phyloP scores from a whole-genome alignment of 2,113 vertebrate species.

The Trichomycterus rosablanca region DNA sequence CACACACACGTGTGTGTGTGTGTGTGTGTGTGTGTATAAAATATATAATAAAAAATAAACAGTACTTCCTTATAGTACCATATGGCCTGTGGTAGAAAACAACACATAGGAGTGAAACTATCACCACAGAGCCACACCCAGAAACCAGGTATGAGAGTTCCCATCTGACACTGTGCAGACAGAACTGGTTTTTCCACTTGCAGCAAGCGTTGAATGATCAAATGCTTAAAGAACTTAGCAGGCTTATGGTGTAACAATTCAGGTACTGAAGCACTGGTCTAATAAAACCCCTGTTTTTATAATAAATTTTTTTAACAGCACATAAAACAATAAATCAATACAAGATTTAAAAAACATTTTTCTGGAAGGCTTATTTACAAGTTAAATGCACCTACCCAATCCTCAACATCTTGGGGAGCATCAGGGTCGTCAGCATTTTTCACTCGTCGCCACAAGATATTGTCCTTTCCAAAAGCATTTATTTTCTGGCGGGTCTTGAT shows the following conservation, averaged over 20 bases:
- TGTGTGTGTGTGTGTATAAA: too few relatives aligned
- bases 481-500: slow-evolving; percentile 80
- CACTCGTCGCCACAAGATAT: slow-evolving; percentile 78
- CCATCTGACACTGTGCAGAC: slow-evolving; percentile 46
- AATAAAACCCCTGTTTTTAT: too few relatives aligned
- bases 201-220: background rate
- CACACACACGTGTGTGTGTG: too few relatives aligned
- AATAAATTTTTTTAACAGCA: too few relatives aligned
- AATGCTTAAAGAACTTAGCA: background rate
- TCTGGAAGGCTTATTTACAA: too few relatives aligned
- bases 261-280: background rate
- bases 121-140: slow-evolving; percentile 58
- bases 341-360: too few relatives aligned
- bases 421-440: slow-evolving; percentile 56
- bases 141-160: slow-evolving; percentile 49
- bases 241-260: background rate
- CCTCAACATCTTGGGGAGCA: slow-evolving; percentile 74
- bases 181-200: slow-evolving; percentile 43
- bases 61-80: too few relatives aligned
- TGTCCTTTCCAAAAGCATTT: slow-evolving; percentile 70
- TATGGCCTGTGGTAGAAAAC: background rate
- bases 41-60: too few relatives aligned
- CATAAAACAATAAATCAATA: too few relatives aligned
- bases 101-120: slow-evolving; percentile 38
- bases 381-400: slow-evolving; percentile 80